A percentile compares a stretch with the other conserved stretches of the same genome.
phyloP scores from a whole-genome alignment of 1,140 invertebrate species.

The Ceratoteleas bidentatus region DNA sequence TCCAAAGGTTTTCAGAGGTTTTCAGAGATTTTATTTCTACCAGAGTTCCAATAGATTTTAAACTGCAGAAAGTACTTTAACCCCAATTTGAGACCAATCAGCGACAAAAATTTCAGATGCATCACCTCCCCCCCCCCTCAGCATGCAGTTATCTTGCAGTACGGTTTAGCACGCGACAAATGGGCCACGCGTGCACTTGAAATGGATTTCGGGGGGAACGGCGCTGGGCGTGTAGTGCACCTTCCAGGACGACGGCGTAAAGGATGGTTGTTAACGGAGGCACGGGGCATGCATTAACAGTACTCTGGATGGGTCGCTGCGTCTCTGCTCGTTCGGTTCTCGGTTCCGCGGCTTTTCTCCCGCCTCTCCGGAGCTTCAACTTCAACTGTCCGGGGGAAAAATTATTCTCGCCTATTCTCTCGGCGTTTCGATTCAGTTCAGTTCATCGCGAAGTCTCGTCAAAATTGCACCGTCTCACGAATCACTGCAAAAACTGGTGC shows the following conservation, averaged over 20 bases:
- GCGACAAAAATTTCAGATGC: too few relatives aligned
- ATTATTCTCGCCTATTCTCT: constrained; percentile 61
- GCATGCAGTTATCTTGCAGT: too few relatives aligned
- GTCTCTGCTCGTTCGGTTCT: constrained; percentile 68
- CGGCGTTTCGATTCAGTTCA: constrained; percentile 71
- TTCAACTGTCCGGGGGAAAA: constrained; percentile 69
- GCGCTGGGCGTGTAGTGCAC: constrained; percentile 63
- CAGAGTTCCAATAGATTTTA: too few relatives aligned
- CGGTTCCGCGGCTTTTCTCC: constrained; percentile 72
- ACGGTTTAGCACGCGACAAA: constrained; percentile 37
- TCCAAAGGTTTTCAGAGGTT: too few relatives aligned
- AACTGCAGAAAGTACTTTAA: too few relatives aligned
- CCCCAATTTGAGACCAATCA: too few relatives aligned
- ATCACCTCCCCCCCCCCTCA: too few relatives aligned
- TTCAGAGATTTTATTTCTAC: too few relatives aligned
- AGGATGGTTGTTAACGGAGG: constrained; percentile 79
- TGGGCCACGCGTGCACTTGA: constrained; percentile 56
- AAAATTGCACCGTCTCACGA: constrained; percentile 72
- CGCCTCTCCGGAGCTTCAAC: constrained; percentile 66
- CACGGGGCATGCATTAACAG: constrained; percentile 81
- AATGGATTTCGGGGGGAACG: constrained; percentile 47
- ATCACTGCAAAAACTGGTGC: constrained; percentile 10
- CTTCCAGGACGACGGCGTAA: constrained; percentile 54
- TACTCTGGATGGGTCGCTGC: constrained; percentile 77
- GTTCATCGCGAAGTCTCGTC: constrained; percentile 74